Base-by-base conservation (phyloP, 2,888 invertebrate species). In the Cinara cedri region DNA sequence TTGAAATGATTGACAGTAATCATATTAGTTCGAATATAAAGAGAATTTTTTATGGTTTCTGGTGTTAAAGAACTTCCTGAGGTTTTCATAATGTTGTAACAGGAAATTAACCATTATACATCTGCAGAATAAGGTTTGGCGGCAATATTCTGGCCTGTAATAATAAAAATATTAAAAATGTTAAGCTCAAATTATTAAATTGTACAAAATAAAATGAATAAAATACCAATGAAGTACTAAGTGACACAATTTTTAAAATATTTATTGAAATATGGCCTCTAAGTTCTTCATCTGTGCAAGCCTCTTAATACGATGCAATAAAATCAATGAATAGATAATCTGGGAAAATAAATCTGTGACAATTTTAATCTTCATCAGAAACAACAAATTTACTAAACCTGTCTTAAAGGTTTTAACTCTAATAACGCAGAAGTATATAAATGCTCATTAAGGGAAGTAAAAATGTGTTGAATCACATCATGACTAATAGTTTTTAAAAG, bases 231-330 rank as follows among this genome's bases (percentile, higher is more conserved):
- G 55, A 55, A 55, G 55, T 55, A 55, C 55, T 55, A 55, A 55
- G 55, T 55, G 55, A 55, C 55, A 55, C 55, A 55, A 16, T 21
- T 55, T 21, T 19, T 55, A 21, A 21, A 55, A 55, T 55, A 55
- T 55, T 55, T 55, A 55, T 55, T 55, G 55, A 55, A 55, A 55
- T 55, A 55, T 63, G 63, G 6, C 13, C 4, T 63, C 42, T 42
- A 42, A 63, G n/a, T 42, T n/a, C n/a, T 4, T 42, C 63, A 63
- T 8, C 4, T 4, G 16, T 26, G 14, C 26, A 26, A 26, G 60
- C 26, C 26, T 60, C 60, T 26, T 26, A 26, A 60, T 60, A 60
- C 14, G 60, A 60, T 60, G 60, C 60, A 26, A 26, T 26, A 26
- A 60, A 60, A 60, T 60, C 60, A 13, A 8, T 60, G 4, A 60